Conservation (phyloP, 2,113 vertebrate genomes). For the Myxocyprinus asiaticus region DNA sequence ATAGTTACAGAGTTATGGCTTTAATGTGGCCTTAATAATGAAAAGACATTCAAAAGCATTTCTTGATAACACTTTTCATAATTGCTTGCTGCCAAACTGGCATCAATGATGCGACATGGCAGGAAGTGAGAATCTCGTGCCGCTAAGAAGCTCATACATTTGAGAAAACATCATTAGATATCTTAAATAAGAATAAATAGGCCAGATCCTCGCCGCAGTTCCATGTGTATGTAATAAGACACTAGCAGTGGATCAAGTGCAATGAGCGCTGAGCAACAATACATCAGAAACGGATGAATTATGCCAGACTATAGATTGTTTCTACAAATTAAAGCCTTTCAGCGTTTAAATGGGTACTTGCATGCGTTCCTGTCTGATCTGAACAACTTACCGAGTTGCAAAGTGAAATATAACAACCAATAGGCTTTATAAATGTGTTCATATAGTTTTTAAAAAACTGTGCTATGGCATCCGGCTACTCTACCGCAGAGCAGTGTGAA, state of each 20-base stretch:
- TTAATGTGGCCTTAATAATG: background rate
- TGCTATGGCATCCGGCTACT: constrained; percentile 31
- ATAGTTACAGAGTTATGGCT: background rate
- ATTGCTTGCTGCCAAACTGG: background rate
- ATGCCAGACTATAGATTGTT: constrained; percentile 2
- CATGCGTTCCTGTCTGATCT: background rate
- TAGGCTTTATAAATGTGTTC: constrained; percentile 27
- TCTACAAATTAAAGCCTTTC: background rate
- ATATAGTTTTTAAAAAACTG: constrained; percentile 21
- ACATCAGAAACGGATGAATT: constrained; percentile 10
- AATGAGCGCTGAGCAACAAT: constrained; percentile 28
- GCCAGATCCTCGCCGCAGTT: constrained; percentile 34
- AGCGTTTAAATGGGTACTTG: background rate
- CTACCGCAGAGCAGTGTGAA: constrained; percentile 32
- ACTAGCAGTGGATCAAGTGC: constrained; percentile 26
- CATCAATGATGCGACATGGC: constrained; percentile 26
- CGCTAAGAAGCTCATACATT: background rate
- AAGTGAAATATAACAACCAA: constrained; percentile 16
- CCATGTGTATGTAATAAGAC: constrained; percentile 21
- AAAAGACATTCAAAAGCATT: background rate
- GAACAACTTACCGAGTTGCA: constrained; percentile 49
- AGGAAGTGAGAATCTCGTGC: constrained; percentile 31
- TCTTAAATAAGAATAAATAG: background rate
- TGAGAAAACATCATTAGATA: background rate
- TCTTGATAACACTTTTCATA: background rate